Conservation (phyloP, 2,888 invertebrate species). For the Sialis fuliginosa region DNA sequence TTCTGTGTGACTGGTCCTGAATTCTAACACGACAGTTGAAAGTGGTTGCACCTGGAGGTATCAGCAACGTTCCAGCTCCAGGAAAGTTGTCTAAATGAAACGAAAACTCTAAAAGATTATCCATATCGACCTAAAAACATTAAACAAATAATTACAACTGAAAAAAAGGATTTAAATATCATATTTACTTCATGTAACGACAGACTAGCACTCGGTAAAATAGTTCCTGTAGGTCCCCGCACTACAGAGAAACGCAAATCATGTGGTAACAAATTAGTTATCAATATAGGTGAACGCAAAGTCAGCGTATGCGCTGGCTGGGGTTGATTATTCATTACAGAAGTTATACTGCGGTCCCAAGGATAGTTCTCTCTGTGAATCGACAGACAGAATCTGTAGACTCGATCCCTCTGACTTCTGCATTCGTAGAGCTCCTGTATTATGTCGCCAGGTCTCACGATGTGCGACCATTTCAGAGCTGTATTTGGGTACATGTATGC, state of each 20-base stretch:
- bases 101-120: constrained; percentile 51
- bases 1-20: constrained; percentile 51
- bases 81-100: constrained; percentile 75
- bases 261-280: constrained; percentile 78
- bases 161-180: not conserved
- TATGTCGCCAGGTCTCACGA: constrained; percentile 27
- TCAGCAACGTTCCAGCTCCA: constrained; percentile 27
- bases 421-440: constrained; percentile 25
- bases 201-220: constrained; percentile 2
- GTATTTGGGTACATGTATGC: constrained; percentile 36
- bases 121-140: constrained; percentile 43
- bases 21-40: constrained; percentile 37
- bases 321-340: constrained; percentile 17
- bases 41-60: constrained; percentile 17
- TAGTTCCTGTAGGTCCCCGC: constrained; percentile 8
- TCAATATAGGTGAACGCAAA: constrained; percentile 63
- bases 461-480: constrained; percentile 41
- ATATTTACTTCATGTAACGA: constrained; percentile 17
- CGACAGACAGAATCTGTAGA: constrained; percentile 55
- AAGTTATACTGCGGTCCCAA: constrained; percentile 31
- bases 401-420: constrained; percentile 22
- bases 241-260: constrained; percentile 42
- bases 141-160: constrained; percentile 2
- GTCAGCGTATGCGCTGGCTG: constrained; percentile 79
- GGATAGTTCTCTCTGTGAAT: constrained; percentile 71